A percentile compares a stretch with the other conserved stretches of the same genome.
Evolutionary conservation across 2,888 invertebrate genomes (phyloP).

Genomic region (Drosophila infuscata): DNA sequence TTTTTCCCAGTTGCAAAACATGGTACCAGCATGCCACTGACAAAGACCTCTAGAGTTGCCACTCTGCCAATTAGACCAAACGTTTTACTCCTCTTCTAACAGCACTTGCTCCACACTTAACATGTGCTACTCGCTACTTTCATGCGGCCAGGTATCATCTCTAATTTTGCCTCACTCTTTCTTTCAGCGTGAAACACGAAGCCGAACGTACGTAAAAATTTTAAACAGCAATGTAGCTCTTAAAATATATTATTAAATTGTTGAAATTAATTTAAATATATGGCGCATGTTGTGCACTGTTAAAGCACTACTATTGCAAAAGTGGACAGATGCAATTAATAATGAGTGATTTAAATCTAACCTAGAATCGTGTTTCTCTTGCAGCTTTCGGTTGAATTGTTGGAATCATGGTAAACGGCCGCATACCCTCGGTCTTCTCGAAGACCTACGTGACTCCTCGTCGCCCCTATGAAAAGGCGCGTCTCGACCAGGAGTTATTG

Average conservation of each 20-base stretch:
- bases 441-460: constrained; percentile 99
- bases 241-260: constrained; percentile 11
- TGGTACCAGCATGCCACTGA: background rate
- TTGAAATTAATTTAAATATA: constrained; percentile 14
- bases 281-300: background rate
- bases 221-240: background rate
- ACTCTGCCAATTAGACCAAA: background rate
- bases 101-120: constrained; percentile 21
- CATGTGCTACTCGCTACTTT: constrained; percentile 9
- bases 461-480: constrained; percentile 99
- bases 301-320: background rate
- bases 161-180: constrained; percentile 54
- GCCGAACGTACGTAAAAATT: constrained; percentile 73
- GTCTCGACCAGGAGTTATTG: constrained; percentile 99
- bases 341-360: constrained; percentile 24
- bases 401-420: constrained; percentile 94
- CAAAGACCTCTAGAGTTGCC: background rate
- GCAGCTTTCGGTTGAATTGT: constrained; percentile 76
- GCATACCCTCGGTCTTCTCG: constrained; percentile 96
- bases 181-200: constrained; percentile 77
- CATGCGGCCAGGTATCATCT: background rate
- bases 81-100: constrained; percentile 5
- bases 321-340: constrained; percentile 17
- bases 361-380: constrained; percentile 14
- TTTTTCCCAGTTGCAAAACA: background rate